These are phyloP conservation scores for Chaetorhynchus papuensis DNA, from an alignment of 2,113 vertebrate species.

Conservation along the genomic window DNA sequence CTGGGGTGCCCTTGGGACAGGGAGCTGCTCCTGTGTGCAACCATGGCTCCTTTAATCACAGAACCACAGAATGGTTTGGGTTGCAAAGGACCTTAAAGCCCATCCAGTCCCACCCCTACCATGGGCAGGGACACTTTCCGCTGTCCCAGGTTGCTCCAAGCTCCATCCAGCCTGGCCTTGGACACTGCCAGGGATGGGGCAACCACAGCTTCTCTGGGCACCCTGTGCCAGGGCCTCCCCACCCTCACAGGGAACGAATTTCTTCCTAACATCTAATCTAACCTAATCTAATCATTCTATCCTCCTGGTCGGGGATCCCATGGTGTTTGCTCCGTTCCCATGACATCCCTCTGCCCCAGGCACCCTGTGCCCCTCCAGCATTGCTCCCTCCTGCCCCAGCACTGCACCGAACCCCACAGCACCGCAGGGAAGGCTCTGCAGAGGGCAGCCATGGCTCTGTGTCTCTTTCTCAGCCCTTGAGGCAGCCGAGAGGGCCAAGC, in stretches of 20 bases:
- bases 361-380: not conserved
- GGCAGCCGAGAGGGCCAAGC: not conserved
- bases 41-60: not conserved
- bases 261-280: not conserved
- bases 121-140: not conserved
- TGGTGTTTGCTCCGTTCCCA: not conserved
- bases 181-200: not conserved
- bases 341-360: not conserved
- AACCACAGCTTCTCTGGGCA: not conserved
- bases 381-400: not conserved
- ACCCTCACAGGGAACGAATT: not conserved
- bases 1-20: not conserved
- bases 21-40: not conserved
- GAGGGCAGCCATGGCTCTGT: not conserved
- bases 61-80: not conserved
- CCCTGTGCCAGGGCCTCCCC: fast-evolving
- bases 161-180: fast-evolving
- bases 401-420: not conserved
- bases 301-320: not conserved
- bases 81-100: not conserved
- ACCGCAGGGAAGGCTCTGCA: not conserved
- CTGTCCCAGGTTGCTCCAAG: not conserved
- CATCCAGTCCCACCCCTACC: not conserved
- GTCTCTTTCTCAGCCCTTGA: conserved; percentile 1
- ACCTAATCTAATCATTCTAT: not conserved